Percentiles rank a stretch among this genome's conserved stretches.
Conservation (phyloP, 2,888 invertebrate species). For the Minunthozetes semirufus region DNA sequence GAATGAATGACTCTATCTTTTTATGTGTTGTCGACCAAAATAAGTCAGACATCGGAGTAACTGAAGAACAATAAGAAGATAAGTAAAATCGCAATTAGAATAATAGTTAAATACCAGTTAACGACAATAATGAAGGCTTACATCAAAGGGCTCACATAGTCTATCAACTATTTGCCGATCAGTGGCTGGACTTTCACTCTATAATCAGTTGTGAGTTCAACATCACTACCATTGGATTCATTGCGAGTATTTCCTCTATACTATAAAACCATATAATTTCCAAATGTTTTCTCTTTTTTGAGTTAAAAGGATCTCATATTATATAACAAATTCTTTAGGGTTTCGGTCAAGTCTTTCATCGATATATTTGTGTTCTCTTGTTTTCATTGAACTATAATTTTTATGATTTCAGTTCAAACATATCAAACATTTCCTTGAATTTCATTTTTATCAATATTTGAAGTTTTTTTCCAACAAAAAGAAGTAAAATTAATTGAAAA, state of each 20-base stretch:
- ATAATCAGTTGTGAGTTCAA: background rate
- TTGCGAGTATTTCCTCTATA: background rate
- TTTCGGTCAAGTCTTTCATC: background rate
- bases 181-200: background rate
- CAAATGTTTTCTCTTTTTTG: background rate
- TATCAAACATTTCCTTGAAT: background rate
- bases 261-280: background rate
- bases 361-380: background rate
- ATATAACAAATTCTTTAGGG: background rate
- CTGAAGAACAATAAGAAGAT: background rate
- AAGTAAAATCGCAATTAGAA: constrained; percentile 15
- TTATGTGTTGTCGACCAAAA: background rate
- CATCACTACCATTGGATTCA: background rate
- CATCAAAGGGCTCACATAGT: background rate
- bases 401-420: background rate
- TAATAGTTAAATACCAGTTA: background rate
- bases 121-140: background rate
- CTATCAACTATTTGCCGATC: background rate
- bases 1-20: background rate
- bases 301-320: background rate
- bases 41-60: background rate
- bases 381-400: background rate
- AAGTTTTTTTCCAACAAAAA: too few species aligned
- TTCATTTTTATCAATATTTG: too few species aligned
- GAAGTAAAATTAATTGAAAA: too few species aligned